Conservation (phyloP, 1,140 invertebrate genomes). For the Mesaphorura yosii region DNA sequence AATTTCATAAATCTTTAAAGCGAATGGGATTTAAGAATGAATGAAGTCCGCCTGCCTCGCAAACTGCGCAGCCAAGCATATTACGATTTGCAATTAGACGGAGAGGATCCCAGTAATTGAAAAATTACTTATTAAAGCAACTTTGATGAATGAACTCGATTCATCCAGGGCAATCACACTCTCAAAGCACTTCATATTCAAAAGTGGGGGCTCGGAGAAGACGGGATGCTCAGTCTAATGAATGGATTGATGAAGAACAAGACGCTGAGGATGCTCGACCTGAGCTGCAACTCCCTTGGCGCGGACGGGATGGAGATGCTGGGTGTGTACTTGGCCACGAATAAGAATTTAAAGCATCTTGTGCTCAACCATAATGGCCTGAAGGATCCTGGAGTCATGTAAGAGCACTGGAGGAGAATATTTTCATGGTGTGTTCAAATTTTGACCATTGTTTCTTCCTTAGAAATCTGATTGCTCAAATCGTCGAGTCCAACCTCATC, state of each 20-base stretch:
- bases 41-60: too few species aligned
- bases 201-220: slow-evolving; percentile 23
- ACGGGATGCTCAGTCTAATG: slow-evolving; percentile 18
- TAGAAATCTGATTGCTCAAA: background rate
- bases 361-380: slow-evolving; percentile 20
- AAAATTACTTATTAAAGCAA: background rate
- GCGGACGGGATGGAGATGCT: slow-evolving; percentile 7
- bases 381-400: slow-evolving; percentile 19
- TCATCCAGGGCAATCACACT: slow-evolving; percentile 10
- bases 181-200: slow-evolving; percentile 17
- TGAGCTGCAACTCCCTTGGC: slow-evolving; percentile 12
- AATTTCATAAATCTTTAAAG: background rate
- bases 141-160: background rate
- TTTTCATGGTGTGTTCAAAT: background rate
- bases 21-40: background rate
- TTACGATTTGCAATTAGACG: too few species aligned
- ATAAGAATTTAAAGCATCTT: slow-evolving; percentile 17
- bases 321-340: slow-evolving; percentile 8
- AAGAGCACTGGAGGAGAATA: background rate
- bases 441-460: background rate
- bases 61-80: too few species aligned
- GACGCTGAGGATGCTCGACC: slow-evolving; percentile 15
- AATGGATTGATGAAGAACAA: slow-evolving; percentile 11
- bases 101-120: background rate
- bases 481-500: background rate